phyloP scores from a whole-genome alignment of 2,113 vertebrate species.

The Chaetura pelagica region DNA sequence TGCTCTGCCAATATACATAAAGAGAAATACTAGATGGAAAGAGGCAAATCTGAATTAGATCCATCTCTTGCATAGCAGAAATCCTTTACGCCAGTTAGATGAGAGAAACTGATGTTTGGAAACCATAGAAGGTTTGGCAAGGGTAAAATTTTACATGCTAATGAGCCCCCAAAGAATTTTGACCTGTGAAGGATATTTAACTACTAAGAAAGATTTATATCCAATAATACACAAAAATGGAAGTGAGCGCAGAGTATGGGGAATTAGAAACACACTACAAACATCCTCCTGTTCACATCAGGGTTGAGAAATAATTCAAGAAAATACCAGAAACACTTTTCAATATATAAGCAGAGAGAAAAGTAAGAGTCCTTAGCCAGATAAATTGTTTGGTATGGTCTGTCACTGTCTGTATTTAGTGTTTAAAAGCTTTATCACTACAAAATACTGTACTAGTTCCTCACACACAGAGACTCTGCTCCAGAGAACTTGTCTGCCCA shows the following conservation, averaged over 20 bases:
- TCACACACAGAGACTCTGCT: neutral
- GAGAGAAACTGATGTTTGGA: slow-evolving; percentile 52
- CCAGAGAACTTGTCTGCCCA: neutral
- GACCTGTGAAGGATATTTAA: slow-evolving; percentile 56
- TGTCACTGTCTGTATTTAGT: neutral
- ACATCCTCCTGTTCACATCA: slow-evolving; percentile 1
- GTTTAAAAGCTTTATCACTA: neutral
- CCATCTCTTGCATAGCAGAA: slow-evolving; percentile 35
- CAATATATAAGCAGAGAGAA: neutral
- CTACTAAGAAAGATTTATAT: slow-evolving; percentile 54
- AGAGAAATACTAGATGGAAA: slow-evolving; percentile 50
- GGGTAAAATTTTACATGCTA: slow-evolving; percentile 30
- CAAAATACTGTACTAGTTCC: neutral
- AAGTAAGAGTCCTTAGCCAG: neutral
- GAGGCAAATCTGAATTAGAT: slow-evolving; percentile 54
- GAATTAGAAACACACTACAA: slow-evolving; percentile 34
- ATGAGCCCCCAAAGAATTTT: slow-evolving; percentile 56
- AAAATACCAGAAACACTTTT: neutral
- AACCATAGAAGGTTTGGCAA: slow-evolving; percentile 61
- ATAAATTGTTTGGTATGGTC: neutral
- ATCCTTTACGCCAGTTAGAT: slow-evolving; percentile 38
- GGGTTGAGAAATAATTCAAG: neutral
- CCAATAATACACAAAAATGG: slow-evolving; percentile 30
- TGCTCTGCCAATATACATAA: slow-evolving; percentile 43
- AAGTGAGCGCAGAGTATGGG: neutral